Conservation (phyloP, 2,113 vertebrate species). For the Psephotus haematonotus region DNA sequence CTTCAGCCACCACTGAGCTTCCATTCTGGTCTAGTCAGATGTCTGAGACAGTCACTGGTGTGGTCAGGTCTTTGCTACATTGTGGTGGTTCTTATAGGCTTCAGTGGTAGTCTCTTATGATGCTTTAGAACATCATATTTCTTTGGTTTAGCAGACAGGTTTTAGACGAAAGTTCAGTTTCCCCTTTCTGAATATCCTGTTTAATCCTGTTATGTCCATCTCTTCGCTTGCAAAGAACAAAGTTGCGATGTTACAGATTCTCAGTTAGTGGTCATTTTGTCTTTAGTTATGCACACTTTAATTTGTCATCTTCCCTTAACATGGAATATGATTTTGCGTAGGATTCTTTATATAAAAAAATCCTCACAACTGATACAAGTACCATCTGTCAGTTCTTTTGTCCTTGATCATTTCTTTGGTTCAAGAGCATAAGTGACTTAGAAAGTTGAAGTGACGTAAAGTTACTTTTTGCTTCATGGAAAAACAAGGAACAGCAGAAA, state of each 20-base stretch:
- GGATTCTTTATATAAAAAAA: neutral
- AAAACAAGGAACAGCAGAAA: neutral
- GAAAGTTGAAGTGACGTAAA: neutral
- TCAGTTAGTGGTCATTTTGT: neutral
- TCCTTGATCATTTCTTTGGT: neutral
- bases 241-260: neutral
- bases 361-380: accelerated
- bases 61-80: accelerated
- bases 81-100: neutral
- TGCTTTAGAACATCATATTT: neutral
- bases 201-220: neutral
- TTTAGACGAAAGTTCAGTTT: neutral
- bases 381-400: neutral
- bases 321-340: neutral
- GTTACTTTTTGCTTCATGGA: neutral
- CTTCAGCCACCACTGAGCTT: neutral
- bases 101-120: neutral
- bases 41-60: neutral
- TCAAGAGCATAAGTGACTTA: neutral
- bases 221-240: neutral
- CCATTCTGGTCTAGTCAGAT: neutral
- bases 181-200: neutral
- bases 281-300: neutral
- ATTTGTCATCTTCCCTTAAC: neutral
- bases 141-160: neutral